Base-by-base conservation (phyloP, 2,797 vertebrate species). In the Sternarchorhynchus goeldii region DNA sequence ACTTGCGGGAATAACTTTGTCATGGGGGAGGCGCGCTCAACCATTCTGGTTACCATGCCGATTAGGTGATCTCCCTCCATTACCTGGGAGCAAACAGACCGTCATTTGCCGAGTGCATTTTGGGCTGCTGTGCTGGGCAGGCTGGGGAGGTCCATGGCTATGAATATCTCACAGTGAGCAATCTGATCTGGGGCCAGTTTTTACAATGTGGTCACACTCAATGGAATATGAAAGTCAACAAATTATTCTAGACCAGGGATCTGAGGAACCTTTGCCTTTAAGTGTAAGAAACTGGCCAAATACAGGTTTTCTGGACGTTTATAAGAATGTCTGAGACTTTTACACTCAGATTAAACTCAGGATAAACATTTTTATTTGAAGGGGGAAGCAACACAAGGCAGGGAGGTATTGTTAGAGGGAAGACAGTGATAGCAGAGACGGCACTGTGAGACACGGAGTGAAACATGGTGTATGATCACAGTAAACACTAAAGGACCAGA, bases 1-100 rank as follows among this genome's bases (percentile, higher is more conserved):
- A 96, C 95, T 96, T 96, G 95, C 90, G 94, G 91, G 92, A 93
- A 96, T 89, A 96, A 93, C 85, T 95, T 95, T 88, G 94, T 91
- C 91, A 93, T 93, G 88, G 94, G 94, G 89, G 94, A 93, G 83
- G 94, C 94, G 88, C 89, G 92, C 88, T 94, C 92, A 94, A 95
- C 93, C 94, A 95, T 94, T 91, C 93, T 92, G 91, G 95, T 94
- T 87, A 96, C 95, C 93, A 93, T 93, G 90, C 93, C 93, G 92
- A 96, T 94, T 90, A 96, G 92, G 87, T 93, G 94, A 87, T 93
- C 94, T 25, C 94, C 93, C 86, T 94, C 94, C 88, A 92, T 94
- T 91, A 95, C 95, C 95, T 92, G 87, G 83, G 80, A 88, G 74
- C 78, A 78, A 86, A 87, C 76, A 88, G 67, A 88, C 74, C 58